Percentiles rank a stretch among this genome's conserved stretches.
Evolutionary conservation across 2,113 vertebrate genomes (phyloP).

Genomic region (Triplophysa tibetana): DNA sequence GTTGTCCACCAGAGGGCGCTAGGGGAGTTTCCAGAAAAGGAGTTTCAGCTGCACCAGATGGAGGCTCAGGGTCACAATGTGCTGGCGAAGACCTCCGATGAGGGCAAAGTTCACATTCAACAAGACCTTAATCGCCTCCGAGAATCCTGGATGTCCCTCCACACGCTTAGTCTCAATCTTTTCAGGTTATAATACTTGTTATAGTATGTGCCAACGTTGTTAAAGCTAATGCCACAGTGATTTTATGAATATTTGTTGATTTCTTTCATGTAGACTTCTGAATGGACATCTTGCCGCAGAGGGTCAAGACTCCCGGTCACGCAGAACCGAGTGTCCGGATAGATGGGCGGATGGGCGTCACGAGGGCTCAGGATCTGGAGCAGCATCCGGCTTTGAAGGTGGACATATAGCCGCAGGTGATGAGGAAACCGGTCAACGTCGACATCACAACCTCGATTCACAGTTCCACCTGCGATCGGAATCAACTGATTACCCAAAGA

Average conservation of each 20-base stretch:
- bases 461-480: background rate
- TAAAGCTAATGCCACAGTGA: background rate
- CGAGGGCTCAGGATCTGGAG: background rate
- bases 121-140: conserved; percentile 76
- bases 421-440: background rate
- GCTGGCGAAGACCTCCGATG: conserved; percentile 78
- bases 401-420: background rate
- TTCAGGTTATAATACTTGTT: conserved; percentile 62
- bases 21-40: conserved; percentile 84
- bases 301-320: conserved; percentile 31
- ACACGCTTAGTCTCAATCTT: conserved; percentile 66
- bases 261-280: conserved; percentile 60
- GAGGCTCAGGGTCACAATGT: conserved; percentile 76
- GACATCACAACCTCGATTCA: background rate
- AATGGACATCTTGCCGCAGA: conserved; percentile 47
- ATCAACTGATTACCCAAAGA: background rate
- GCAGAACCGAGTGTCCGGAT: background rate
- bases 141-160: conserved; percentile 73
- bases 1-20: conserved; percentile 75
- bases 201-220: background rate
- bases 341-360: background rate
- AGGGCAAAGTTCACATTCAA: conserved; percentile 77
- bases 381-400: background rate
- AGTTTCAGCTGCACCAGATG: conserved; percentile 79
- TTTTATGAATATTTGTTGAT: background rate